Evolutionary conservation across 2,797 vertebrate genomes (phyloP).

Genomic region (Hydrocynus forskahlii): DNA sequence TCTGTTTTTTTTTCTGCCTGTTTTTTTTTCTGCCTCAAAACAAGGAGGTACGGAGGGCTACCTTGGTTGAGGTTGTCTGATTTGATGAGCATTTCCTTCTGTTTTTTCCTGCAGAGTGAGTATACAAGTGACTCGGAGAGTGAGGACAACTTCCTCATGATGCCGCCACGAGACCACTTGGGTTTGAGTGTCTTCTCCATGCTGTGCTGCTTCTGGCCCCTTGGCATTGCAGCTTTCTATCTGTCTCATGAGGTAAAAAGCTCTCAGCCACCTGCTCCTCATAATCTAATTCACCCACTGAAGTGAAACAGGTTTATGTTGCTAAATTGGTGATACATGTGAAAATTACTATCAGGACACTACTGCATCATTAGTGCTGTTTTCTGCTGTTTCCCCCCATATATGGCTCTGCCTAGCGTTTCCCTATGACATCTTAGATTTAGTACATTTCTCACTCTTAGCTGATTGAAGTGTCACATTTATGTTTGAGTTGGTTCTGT

Average conservation of each 20-base stretch:
- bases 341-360: background rate
- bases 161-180: conserved; percentile 91
- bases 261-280: conserved; percentile 16
- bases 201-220: conserved; percentile 97
- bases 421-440: background rate
- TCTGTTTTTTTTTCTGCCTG: background rate
- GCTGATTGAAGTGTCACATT: background rate
- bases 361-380: background rate
- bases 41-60: background rate
- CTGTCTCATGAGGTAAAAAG: conserved; percentile 89
- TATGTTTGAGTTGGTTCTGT: background rate
- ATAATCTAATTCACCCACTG: background rate
- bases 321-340: background rate
- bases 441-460: background rate
- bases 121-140: conserved; percentile 93
- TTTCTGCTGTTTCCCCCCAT: background rate
- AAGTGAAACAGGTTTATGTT: background rate
- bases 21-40: background rate
- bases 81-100: conserved; percentile 21
- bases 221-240: conserved; percentile 95
- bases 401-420: background rate
- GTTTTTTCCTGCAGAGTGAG: conserved; percentile 79
- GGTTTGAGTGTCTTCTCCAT: conserved; percentile 96
- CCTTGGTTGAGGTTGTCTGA: background rate
- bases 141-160: conserved; percentile 92